phyloP scores from a whole-genome alignment of 2,113 vertebrate genomes.

The Mohoua ochrocephala region DNA sequence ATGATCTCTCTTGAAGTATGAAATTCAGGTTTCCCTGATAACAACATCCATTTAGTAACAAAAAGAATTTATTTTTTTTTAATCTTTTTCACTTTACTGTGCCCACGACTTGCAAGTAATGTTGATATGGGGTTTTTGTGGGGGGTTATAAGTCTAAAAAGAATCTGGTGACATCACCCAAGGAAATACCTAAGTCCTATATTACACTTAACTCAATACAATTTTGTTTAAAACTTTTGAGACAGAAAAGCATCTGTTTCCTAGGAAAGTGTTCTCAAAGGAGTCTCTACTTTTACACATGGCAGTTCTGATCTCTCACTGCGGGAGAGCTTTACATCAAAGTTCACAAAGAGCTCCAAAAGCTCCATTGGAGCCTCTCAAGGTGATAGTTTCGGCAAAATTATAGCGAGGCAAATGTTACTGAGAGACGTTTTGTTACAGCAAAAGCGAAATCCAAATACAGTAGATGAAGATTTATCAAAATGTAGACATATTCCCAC shows the following conservation, averaged over 20 bases:
- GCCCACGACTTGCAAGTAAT: neutral
- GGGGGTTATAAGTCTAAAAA: neutral
- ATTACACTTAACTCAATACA: conserved; percentile 13
- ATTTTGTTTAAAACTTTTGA: conserved; percentile 23
- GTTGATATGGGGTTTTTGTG: neutral
- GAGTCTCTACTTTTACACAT: conserved; percentile 9
- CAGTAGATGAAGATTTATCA: neutral
- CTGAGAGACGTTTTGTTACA: neutral
- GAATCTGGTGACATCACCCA: conserved; percentile 5
- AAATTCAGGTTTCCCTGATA: neutral
- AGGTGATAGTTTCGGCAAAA: neutral
- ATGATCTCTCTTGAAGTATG: neutral
- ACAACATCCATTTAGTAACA: neutral
- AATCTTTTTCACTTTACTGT: neutral
- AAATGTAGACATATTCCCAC: neutral
- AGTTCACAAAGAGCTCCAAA: neutral
- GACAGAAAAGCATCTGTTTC: conserved; percentile 15
- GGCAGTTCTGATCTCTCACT: conserved; percentile 17
- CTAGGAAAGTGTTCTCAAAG: conserved; percentile 25
- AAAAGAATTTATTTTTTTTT: neutral
- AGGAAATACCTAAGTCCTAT: conserved; percentile 19
- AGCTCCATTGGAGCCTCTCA: neutral
- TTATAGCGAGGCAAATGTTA: neutral
- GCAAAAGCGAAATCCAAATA: conserved; percentile 16
- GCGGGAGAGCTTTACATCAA: conserved; percentile 17